Evolutionary conservation across 35 echinoderm and acorn worm genomes (phyloP), one percentile per base, ranked within the genome.

Genomic region (Lytechinus pictus): DNA sequence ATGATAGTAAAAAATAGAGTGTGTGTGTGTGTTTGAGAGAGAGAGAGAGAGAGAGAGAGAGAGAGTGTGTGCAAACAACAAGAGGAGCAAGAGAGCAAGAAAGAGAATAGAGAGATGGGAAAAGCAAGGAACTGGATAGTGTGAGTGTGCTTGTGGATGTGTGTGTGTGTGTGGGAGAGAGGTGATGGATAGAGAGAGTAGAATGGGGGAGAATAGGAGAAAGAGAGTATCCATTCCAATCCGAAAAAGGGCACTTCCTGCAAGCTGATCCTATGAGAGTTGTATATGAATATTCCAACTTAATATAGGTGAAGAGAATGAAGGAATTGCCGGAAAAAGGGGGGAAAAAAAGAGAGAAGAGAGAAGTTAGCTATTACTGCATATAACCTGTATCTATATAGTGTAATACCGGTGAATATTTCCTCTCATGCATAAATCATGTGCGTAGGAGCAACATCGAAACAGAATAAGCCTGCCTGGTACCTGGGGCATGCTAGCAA

Each of bases 381-480:
- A n/a, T 79, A 79, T 7, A 79, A 79, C 66, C 66, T 79, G 66
- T 79, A 79, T n/a, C 66, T 16, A 44, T 44, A 44, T 44, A 44
- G 19, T 79, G 21, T 93, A 57, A 55, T 93, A 93, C 52, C 55
- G n/a, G 92, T 14, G 52, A 93, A 33, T 93, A 55, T 93, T 93
- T 93, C 55, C 55, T 54, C 92, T 57, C 92, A 93, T 93, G n/a
- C 92, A 93, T 93, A 93, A 93, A 55, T 57, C 92, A 54, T 57
- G 27, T 27, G n/a, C 21, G 53, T 54, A 55, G 53, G 13, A 54
- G 27, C 55, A 27, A 54, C 53, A 28, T 79, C 66, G 21, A n/a
- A 79, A 24, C 19, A 24, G 66, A 79, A 79, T 79, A 13, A 27
- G 92, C 52, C 10, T 55, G 53, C 92, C 92, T 54, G 92, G 53